Conservation (phyloP, 1,140 invertebrate species). For the Zaprionus lachaisei region DNA sequence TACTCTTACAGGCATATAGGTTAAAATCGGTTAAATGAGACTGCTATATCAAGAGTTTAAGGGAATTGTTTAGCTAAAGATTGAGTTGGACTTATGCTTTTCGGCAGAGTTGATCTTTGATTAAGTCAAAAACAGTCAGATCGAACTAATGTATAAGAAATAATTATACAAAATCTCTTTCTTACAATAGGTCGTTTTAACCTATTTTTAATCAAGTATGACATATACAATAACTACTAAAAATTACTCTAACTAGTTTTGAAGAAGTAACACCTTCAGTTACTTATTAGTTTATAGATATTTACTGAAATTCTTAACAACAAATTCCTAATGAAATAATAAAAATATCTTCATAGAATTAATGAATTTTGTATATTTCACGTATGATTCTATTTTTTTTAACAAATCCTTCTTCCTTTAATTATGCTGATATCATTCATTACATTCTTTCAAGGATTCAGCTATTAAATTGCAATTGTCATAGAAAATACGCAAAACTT, state of each 20-base stretch:
- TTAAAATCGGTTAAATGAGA: neutral
- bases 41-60: neutral
- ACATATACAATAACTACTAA: no score
- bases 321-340: neutral
- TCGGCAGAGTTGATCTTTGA: neutral
- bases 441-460: neutral
- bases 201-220: no score
- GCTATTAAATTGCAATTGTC: neutral
- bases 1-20: neutral
- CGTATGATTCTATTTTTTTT: neutral
- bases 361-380: neutral
- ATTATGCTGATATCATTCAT: neutral
- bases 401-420: neutral
- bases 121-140: neutral
- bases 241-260: no score
- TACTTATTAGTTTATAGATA: no score
- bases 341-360: neutral
- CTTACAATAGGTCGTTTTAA: no score
- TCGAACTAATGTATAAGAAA: neutral
- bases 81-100: neutral
- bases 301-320: no score
- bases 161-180: no score
- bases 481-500: conserved; percentile 7
- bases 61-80: neutral
- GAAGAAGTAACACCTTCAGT: no score